Evolutionary conservation across 1,140 invertebrate genomes (phyloP), one percentile per base, ranked within the genome.

Genomic region (Drosophila sulfurigaster): DNA sequence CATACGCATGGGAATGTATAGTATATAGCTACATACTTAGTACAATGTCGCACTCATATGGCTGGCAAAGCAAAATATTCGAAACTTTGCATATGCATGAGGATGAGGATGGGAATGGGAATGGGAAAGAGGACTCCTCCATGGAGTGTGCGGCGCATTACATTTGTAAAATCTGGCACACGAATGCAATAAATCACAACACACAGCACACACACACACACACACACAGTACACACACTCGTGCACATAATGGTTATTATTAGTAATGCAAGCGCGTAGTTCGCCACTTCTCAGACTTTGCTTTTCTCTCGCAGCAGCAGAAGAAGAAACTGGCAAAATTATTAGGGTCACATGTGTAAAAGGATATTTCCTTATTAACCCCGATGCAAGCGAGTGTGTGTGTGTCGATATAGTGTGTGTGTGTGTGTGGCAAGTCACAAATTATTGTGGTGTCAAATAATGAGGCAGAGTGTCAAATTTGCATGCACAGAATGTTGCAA

Each of bases 131-230:
- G 45, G 58, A n/a, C 30, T 20, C 16, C 35, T 38, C 35, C 58
- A 25, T 13, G 28, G 49, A 60, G 77, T 69, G 78, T 79, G 20
- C 20, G 86, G 86, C 79, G 76, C 76, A 91, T 91, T 78, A 87
- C 87, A 81, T 91, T 87, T 83, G 82, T 91, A 87, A 91, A 91
- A 91, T 91, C 87, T 91, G 87, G 87, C 87, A 91, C 88, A 91
- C 78, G 80, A 88, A 91, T 88, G 87, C 87, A 81, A 91, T 91
- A 91, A 91, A 91, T 91, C 87, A 91, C 72, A 88, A 87, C 80
- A 69, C 41, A 65, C 67, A 56, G 25, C 59, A 64, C 32, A 78
- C 62, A 25, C 54, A 52, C 15, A 72, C 45, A 58, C 70, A 13
- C 54, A 30, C n/a, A 11, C 68, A 65, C 28, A 16, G 52, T 51